Evolutionary conservation across 2,797 vertebrate genomes (phyloP).

Genomic region (Leuciscus waleckii): DNA sequence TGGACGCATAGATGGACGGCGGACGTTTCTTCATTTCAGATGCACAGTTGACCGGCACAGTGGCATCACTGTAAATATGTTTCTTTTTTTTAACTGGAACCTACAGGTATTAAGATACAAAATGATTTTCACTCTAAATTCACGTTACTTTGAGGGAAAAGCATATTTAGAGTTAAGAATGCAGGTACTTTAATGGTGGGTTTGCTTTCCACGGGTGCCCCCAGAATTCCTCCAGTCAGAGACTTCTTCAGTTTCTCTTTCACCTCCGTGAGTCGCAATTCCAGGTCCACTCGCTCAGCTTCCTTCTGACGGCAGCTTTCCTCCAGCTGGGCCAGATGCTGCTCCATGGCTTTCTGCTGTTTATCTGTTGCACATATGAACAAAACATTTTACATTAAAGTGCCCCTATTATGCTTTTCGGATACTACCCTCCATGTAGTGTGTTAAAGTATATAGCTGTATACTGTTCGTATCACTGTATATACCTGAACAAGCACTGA

Average conservation of each 20-base stretch:
- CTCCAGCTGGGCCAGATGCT: constrained; percentile 83
- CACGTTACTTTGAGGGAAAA: background rate
- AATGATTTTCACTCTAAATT: background rate
- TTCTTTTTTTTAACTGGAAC: constrained; percentile 71
- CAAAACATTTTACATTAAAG: background rate
- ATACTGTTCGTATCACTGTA: background rate
- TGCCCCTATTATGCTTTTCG: background rate
- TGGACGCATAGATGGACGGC: constrained; percentile 84
- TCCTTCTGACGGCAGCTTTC: constrained; percentile 89
- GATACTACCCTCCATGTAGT: background rate
- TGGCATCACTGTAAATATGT: constrained; percentile 75
- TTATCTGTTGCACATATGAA: constrained; percentile 67
- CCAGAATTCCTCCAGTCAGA: constrained; percentile 88
- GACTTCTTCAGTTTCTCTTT: constrained; percentile 95
- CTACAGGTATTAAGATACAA: constrained; percentile 55
- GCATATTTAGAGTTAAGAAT: background rate
- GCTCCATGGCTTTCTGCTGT: constrained; percentile 79
- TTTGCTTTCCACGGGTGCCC: constrained; percentile 80
- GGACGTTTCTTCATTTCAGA: constrained; percentile 90
- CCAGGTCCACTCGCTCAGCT: constrained; percentile 88
- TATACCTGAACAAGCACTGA: background rate
- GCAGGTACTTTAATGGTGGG: constrained; percentile 75
- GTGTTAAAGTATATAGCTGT: background rate
- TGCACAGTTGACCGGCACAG: constrained; percentile 87
- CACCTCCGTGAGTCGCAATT: constrained; percentile 89